Evolutionary conservation across 2,797 vertebrate genomes (phyloP), one percentile per base, ranked within the genome.

Genomic region (Cichlasoma orientale): DNA sequence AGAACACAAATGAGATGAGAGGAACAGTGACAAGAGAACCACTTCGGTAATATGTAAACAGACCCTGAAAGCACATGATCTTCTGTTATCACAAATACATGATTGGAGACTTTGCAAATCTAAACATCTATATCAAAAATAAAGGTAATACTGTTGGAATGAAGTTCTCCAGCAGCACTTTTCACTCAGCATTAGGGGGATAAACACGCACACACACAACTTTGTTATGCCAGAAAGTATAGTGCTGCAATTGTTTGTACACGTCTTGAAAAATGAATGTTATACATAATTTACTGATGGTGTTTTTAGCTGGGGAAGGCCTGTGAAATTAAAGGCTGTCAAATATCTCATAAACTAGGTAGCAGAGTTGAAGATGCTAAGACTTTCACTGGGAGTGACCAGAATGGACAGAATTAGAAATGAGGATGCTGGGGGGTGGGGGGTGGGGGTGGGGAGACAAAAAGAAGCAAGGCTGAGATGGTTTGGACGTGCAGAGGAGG

Each of bases 51-150:
- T 80, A 83, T 78, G 74, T 77, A 79, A 82, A 82, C 71, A 3
- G 23, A 88, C 77, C 72, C 73, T 86, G 63, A 84, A 79, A 84
- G 66, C 82, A 80, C 69, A 78, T 72, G 12, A 72, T 36, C 79
- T 56, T 85, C 77, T 19, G 36, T 63, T 53, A 25, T 78, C 70
- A 81, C 75, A 56, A 74, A 81, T 21, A 63, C 19, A 56, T 71
- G 66, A 76, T 57, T 12, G 10, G 74, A 77, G 70, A 75, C 72
- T 56, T 54, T 82, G 44, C 33, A 85, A 86, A 92, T 90, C 74
- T 91, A 91, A 88, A 89, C 69, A 83, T 91, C 66, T 84, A 85
- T 89, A 92, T 90, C 80, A 93, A 94, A 94, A 94, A 93, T 92
- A 94, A 92, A 91, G 70, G 80, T 5, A 68, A 56, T 57, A 75